phyloP scores from a whole-genome alignment of 2,797 vertebrate genomes.

The Ispidina picta region DNA sequence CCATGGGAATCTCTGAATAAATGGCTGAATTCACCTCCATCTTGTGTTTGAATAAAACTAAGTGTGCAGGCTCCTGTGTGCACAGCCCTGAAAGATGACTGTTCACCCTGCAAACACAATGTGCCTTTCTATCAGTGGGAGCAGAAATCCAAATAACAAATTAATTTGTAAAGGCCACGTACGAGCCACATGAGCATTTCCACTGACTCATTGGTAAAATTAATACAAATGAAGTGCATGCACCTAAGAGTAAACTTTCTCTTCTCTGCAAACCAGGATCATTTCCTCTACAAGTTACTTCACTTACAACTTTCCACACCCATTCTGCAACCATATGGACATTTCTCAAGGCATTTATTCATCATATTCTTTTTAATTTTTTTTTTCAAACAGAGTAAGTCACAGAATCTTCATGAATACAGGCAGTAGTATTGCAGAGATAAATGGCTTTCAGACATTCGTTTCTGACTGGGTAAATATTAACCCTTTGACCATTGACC shows the following conservation, averaged over 20 bases:
- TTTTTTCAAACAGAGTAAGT: background rate
- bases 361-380: background rate
- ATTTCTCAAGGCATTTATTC: slow-evolving; percentile 19
- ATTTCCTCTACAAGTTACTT: background rate
- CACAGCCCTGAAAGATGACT: background rate
- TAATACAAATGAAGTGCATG: background rate
- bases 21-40: background rate
- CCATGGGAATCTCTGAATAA: background rate
- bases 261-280: background rate
- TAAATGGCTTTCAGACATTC: background rate
- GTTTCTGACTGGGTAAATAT: background rate
- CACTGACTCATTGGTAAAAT: background rate
- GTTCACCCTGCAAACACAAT: background rate
- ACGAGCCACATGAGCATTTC: background rate
- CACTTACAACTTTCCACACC: background rate
- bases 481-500: background rate
- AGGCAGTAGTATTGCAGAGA: background rate
- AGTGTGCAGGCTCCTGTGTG: background rate
- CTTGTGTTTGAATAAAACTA: background rate
- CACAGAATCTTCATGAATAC: background rate
- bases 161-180: background rate
- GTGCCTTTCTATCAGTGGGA: background rate
- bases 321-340: background rate
- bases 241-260: background rate
- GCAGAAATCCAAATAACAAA: background rate